Percentiles rank a stretch among this genome's conserved stretches.
These are phyloP conservation scores for Lasiurus borealis DNA, from an alignment of 2,113 vertebrate species.

Conservation along the genomic window DNA sequence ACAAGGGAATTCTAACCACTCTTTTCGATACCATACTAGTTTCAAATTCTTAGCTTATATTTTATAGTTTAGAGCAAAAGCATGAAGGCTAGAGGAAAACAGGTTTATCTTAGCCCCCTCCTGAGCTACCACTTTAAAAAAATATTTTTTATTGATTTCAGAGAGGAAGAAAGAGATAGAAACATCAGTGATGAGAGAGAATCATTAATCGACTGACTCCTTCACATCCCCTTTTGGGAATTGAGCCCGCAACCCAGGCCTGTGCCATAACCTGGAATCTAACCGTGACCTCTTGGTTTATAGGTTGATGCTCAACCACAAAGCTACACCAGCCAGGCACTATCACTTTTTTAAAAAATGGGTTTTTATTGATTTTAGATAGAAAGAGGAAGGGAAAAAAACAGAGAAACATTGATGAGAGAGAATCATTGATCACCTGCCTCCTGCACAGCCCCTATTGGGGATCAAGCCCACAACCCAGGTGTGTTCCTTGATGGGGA, in stretches of 20 bases:
- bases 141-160: neutral
- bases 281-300: neutral
- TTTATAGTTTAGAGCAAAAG: conserved; percentile 58
- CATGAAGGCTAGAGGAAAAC: neutral
- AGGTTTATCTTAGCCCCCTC: neutral
- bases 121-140: neutral
- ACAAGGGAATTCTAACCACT: neutral
- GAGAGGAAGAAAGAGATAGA: neutral
- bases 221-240: neutral
- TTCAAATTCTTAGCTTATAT: conserved; percentile 32
- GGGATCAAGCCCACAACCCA: neutral
- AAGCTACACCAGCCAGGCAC: neutral
- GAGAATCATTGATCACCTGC: neutral
- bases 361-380: neutral
- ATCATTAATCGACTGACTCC: neutral
- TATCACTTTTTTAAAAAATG: neutral
- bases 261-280: neutral
- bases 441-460: neutral
- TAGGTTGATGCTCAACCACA: neutral
- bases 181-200: neutral
- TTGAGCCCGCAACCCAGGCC: neutral
- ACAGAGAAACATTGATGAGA: neutral
- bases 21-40: neutral
- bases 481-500: neutral
- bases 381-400: neutral